Conservation (phyloP, 64 coral and sea anemone genomes). For the Dendrophyllia cribrosa region DNA sequence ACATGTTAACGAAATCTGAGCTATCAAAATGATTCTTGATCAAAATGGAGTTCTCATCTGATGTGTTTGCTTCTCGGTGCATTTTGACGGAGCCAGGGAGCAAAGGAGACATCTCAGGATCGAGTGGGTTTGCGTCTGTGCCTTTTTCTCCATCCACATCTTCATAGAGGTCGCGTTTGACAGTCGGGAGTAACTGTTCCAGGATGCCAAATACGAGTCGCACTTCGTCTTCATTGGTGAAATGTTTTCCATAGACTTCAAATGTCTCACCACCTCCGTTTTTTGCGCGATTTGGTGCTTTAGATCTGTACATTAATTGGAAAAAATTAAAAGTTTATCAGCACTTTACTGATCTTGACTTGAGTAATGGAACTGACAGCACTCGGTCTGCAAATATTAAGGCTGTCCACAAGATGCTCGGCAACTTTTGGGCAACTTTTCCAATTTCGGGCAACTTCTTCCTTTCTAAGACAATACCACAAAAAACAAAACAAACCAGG, state of each 20-base stretch:
- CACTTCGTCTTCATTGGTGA: slow-evolving; percentile 10
- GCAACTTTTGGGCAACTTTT: no score
- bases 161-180: slow-evolving; percentile 40
- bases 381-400: no score
- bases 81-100: slow-evolving; percentile 61
- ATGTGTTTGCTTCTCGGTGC: slow-evolving; percentile 54
- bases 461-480: no score
- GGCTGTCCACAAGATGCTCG: no score
- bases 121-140: neutral
- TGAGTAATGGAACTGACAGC: no score
- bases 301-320: neutral
- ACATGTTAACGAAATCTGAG: slow-evolving; percentile 16
- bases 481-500: no score
- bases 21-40: slow-evolving; percentile 60
- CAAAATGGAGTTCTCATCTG: neutral
- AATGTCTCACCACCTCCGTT: neutral
- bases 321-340: no score
- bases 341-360: no score
- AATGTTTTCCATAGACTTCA: slow-evolving; percentile 21
- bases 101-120: slow-evolving; percentile 24
- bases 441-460: no score
- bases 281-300: neutral
- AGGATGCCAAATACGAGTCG: slow-evolving; percentile 22
- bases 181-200: slow-evolving; percentile 42
- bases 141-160: slow-evolving; percentile 30